A percentile compares a stretch with the other conserved stretches of the same genome.
phyloP scores from a whole-genome alignment of 2,113 vertebrate species.

The Hippocampus barbouri region DNA sequence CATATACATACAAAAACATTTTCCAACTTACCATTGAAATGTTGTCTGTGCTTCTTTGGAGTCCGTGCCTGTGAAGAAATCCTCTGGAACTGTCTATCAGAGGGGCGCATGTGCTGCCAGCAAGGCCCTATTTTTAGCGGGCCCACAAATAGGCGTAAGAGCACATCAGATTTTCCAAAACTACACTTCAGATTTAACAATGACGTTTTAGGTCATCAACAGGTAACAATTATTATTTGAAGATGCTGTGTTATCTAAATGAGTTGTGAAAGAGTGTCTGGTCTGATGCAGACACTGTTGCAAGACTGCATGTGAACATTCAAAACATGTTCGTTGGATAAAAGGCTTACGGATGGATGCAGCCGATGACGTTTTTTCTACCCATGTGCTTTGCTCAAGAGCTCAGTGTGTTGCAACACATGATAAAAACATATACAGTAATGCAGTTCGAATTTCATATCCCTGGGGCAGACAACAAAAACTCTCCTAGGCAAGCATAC shows the following conservation, averaged over 20 bases:
- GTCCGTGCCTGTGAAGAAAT: constrained; percentile 57
- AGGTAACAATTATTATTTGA: neutral
- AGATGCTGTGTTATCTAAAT: neutral
- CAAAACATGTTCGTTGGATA: constrained; percentile 30
- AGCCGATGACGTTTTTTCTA: constrained; percentile 14
- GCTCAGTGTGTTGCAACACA: constrained; percentile 46
- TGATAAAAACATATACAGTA: constrained; percentile 29
- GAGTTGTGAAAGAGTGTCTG: neutral
- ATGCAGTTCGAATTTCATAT: constrained; percentile 28
- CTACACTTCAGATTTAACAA: constrained; percentile 50
- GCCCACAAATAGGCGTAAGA: constrained; percentile 76
- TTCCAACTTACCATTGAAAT: constrained; percentile 67
- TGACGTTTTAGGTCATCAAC: constrained; percentile 24
- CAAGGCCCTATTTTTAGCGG: constrained; percentile 74
- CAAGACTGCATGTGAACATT: constrained; percentile 7
- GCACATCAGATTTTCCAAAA: constrained; percentile 73
- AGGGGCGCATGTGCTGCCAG: constrained; percentile 73
- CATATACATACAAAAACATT: constrained; percentile 14
- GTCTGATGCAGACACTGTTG: constrained; percentile 4
- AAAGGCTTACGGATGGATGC: constrained; percentile 18
- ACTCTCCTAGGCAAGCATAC: neutral
- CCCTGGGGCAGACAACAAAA: constrained; percentile 12
- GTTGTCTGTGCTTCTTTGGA: constrained; percentile 60
- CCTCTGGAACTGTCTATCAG: constrained; percentile 74
- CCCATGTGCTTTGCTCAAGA: constrained; percentile 28